Percentiles rank a stretch among this genome's conserved stretches.
Conservation (phyloP, 2,113 vertebrate genomes). For the Crotalus helleri region DNA sequence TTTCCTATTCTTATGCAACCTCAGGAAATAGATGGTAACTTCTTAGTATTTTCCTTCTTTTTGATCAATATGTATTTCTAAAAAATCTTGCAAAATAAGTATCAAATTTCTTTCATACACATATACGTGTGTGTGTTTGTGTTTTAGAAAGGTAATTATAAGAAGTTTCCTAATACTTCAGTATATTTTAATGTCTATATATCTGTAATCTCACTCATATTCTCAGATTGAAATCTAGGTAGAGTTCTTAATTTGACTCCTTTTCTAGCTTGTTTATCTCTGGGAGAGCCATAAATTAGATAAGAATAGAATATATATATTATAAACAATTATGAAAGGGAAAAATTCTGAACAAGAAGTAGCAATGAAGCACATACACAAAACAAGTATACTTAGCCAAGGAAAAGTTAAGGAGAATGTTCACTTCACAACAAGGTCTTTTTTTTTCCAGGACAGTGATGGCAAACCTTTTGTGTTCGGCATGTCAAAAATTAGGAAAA, state of each 20-base stretch:
- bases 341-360: background rate
- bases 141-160: background rate
- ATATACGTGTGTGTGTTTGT: no score
- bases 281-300: background rate
- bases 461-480: background rate
- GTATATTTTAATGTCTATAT: background rate
- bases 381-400: background rate
- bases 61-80: background rate
- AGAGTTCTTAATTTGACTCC: background rate
- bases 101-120: background rate
- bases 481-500: background rate
- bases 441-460: background rate
- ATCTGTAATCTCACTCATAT: background rate
- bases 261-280: background rate
- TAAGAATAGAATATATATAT: slow-evolving; percentile 1
- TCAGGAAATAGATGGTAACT: background rate
- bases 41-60: background rate
- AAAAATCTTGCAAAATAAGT: background rate
- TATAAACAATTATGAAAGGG: background rate
- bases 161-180: background rate
- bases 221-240: background rate
- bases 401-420: background rate
- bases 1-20: background rate
- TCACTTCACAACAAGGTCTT: background rate
- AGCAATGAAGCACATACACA: background rate